Conservation (phyloP, 2,888 invertebrate species). For the Noctuana brunneofusca region DNA sequence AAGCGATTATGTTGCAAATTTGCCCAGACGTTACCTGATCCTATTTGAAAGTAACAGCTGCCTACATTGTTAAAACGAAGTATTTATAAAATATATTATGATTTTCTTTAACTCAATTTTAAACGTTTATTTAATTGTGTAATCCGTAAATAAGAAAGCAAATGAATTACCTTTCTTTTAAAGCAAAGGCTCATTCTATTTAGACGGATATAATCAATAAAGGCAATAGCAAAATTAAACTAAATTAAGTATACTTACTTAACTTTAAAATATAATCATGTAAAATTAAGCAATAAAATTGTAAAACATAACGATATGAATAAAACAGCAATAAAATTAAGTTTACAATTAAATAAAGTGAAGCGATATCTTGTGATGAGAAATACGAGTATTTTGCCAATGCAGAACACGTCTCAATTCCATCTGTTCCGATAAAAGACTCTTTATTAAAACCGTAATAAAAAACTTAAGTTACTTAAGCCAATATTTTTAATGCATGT, state of each 20-base stretch:
- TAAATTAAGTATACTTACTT: too few relatives aligned
- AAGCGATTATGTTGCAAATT: constrained; percentile 15
- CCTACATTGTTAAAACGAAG: background rate
- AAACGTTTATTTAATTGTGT: too few relatives aligned
- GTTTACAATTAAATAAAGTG: background rate
- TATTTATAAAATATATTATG: background rate
- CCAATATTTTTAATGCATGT: constrained; percentile 27
- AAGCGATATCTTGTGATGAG: background rate
- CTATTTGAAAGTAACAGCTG: constrained; percentile 8
- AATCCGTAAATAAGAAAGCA: too few relatives aligned
- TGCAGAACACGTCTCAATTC: constrained; percentile 17
- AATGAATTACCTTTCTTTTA: too few relatives aligned
- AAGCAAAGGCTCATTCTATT: too few relatives aligned
- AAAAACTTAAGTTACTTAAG: constrained; percentile 29
- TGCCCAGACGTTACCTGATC: constrained; percentile 5
- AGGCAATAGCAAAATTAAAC: too few relatives aligned
- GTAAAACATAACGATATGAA: background rate
- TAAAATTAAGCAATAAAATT: background rate
- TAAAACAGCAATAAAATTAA: background rate
- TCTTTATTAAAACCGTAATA: constrained; percentile 24
- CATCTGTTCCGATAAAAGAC: constrained; percentile 31
- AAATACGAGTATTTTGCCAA: constrained; percentile 12
- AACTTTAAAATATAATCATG: too few relatives aligned
- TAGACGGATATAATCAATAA: too few relatives aligned
- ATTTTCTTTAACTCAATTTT: background rate